These are phyloP conservation scores for Kryptopterus vitreolus DNA, from an alignment of 2,797 vertebrate genomes.

Conservation along the genomic window DNA sequence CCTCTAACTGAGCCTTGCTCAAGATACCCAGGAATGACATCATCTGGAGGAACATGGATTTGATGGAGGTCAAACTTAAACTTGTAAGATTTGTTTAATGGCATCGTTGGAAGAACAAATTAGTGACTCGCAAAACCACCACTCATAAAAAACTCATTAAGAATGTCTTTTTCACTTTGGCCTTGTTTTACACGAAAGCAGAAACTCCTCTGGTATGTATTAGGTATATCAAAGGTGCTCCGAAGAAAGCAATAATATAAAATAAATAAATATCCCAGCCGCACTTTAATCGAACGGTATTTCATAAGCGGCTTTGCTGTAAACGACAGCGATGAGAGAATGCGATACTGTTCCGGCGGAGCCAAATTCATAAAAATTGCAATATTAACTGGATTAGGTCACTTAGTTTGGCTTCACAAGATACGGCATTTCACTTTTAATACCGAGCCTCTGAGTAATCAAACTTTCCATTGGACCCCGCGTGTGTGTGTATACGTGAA, in stretches of 20 bases:
- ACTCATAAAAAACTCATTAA: background rate
- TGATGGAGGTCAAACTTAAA: too few relatives aligned
- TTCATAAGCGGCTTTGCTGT: constrained; percentile 24
- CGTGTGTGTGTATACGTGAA: background rate
- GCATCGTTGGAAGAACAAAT: background rate
- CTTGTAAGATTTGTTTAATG: background rate
- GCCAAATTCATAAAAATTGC: constrained; percentile 30
- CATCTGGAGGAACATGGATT: too few relatives aligned
- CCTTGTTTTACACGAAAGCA: constrained; percentile 14
- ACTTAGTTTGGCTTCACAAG: constrained; percentile 22
- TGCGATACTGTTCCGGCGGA: background rate
- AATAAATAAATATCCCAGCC: constrained; percentile 7
- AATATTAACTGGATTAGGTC: constrained; percentile 37
- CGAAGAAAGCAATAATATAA: too few relatives aligned
- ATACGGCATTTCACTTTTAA: constrained; percentile 33
- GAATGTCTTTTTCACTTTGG: background rate
- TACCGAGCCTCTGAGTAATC: constrained; percentile 27
- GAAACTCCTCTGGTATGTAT: background rate
- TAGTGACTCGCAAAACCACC: background rate
- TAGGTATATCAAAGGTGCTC: constrained; percentile 9
- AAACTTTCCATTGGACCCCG: constrained; percentile 22
- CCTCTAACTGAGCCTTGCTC: too few relatives aligned
- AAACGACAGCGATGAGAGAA: constrained; percentile 28
- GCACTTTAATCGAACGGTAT: constrained; percentile 12
- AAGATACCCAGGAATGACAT: too few relatives aligned